Evolutionary conservation across 2,797 vertebrate genomes (phyloP).

Genomic region (Clarias pachynema): DNA sequence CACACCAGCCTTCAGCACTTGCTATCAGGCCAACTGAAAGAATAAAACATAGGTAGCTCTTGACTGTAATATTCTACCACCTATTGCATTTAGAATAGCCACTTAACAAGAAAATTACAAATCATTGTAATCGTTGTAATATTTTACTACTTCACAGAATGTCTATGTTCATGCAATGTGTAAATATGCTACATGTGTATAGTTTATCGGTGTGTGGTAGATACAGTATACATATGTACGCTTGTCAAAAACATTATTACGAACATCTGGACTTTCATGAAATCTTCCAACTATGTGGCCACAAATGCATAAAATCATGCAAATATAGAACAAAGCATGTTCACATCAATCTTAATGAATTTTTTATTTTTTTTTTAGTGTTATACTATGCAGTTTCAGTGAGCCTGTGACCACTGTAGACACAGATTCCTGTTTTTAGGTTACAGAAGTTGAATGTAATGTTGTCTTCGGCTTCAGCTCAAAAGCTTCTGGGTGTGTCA

Average conservation of each 20-base stretch:
- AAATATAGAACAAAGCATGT: background rate
- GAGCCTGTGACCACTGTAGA: background rate
- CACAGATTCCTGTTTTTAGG: background rate
- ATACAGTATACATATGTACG: background rate
- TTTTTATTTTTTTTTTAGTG: background rate
- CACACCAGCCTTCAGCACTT: constrained; percentile 75
- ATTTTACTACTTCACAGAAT: background rate
- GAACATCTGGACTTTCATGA: background rate
- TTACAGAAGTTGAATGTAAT: background rate
- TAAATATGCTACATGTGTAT: background rate
- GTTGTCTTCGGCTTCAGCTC: background rate
- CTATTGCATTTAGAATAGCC: background rate
- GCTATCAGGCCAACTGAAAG: constrained; percentile 59
- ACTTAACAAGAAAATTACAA: background rate
- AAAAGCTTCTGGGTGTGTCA: background rate
- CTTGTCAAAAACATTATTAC: background rate
- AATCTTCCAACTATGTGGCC: background rate
- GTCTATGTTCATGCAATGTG: background rate
- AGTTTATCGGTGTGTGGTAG: too few species aligned
- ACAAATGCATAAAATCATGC: background rate
- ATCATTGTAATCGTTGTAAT: background rate
- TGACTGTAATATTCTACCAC: constrained; percentile 9
- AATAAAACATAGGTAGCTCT: constrained; percentile 33
- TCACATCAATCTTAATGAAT: background rate
- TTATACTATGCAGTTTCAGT: background rate